A percentile compares a stretch with the other conserved stretches of the same genome.
Evolutionary conservation across 2,113 vertebrate species (phyloP).

Genomic region (Callipepla squamata): DNA sequence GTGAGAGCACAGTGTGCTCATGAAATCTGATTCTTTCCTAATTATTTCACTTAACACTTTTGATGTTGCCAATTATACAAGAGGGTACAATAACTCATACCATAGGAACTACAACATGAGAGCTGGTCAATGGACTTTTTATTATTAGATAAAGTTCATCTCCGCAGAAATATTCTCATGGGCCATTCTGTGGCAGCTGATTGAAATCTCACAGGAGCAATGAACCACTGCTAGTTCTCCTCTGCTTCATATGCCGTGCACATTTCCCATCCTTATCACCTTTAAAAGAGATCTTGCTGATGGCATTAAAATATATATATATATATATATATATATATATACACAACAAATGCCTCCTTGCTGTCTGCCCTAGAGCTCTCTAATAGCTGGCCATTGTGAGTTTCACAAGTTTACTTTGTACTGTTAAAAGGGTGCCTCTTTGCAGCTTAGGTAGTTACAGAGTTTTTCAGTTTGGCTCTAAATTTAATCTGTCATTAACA

Average conservation of each 20-base stretch:
- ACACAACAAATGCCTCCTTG: not conserved
- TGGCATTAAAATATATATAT: not conserved
- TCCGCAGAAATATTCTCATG: conserved; percentile 53
- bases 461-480: not conserved
- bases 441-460: not conserved
- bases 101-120: conserved; percentile 28
- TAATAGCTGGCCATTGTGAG: not conserved
- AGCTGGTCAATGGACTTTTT: conserved; percentile 55
- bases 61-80: conserved; percentile 61
- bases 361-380: not conserved
- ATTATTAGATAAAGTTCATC: conserved; percentile 62
- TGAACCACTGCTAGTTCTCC: conserved; percentile 18
- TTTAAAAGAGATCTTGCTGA: not conserved
- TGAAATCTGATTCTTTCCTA: conserved; percentile 15
- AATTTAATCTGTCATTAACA: not conserved
- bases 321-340: no score
- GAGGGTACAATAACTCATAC: conserved; percentile 48
- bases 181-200: not conserved
- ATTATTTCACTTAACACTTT: conserved; percentile 53
- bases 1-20: not conserved
- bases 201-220: conserved; percentile 40
- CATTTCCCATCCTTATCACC: not conserved
- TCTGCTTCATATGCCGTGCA: not conserved
- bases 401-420: not conserved
- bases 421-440: not conserved